A percentile compares a stretch with the other conserved stretches of the same genome.
These are phyloP conservation scores for Sinelater perroti DNA, from an alignment of 2,888 invertebrate species.

Conservation along the genomic window DNA sequence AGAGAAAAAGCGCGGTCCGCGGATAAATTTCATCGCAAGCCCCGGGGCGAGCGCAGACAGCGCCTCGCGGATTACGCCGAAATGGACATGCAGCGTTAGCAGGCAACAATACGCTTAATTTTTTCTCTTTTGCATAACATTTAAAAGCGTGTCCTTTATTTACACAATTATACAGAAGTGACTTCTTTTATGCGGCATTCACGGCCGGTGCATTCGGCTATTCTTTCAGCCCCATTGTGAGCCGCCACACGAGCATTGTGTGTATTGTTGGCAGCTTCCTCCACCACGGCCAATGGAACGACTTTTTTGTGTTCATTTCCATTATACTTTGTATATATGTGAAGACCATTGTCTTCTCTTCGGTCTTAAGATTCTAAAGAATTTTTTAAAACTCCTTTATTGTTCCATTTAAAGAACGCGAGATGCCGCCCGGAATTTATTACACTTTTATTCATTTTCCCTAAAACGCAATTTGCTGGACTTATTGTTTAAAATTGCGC, in stretches of 20 bases:
- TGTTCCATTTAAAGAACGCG: slow-evolving; percentile 44
- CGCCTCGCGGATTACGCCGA: slow-evolving; percentile 22
- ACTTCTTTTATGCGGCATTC: slow-evolving; percentile 57
- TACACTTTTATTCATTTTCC: slow-evolving; percentile 30
- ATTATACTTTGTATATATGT: slow-evolving; percentile 54
- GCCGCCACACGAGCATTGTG: slow-evolving; percentile 52
- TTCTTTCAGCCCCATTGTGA: slow-evolving; percentile 55
- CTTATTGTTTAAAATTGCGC: neutral
- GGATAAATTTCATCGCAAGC: neutral
- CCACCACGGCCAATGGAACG: slow-evolving; percentile 47
- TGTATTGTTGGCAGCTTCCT: slow-evolving; percentile 55
- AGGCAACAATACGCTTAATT: slow-evolving; percentile 44
- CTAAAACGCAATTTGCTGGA: neutral
- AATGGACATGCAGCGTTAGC: slow-evolving; percentile 47
- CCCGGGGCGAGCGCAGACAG: neutral
- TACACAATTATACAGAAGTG: slow-evolving; percentile 58
- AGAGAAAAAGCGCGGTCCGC: too few relatives aligned
- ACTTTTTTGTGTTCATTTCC: slow-evolving; percentile 53
- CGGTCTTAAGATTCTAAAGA: slow-evolving; percentile 50
- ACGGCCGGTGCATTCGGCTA: slow-evolving; percentile 57
- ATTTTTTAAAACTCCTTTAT: slow-evolving; percentile 50
- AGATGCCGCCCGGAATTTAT: slow-evolving; percentile 34
- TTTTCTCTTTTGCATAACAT: slow-evolving; percentile 49
- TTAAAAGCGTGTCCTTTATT: slow-evolving; percentile 56
- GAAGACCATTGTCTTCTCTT: slow-evolving; percentile 48